These are phyloP conservation scores for Brachyptera risi DNA, from an alignment of 2,888 invertebrate species.

Conservation along the genomic window DNA sequence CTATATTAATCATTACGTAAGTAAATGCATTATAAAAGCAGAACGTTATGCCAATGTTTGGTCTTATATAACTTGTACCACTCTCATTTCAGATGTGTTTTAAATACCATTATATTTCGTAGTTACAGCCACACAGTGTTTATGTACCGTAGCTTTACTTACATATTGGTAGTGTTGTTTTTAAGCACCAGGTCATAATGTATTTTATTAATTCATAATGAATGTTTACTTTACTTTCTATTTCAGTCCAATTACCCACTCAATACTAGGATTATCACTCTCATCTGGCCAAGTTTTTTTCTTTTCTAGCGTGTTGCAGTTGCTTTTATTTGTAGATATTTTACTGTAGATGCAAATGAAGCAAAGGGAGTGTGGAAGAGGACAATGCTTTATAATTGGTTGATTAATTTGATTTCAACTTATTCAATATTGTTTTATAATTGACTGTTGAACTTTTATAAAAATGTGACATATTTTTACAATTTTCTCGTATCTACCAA, in stretches of 20 bases:
- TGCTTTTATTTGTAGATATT: slow-evolving; percentile 28
- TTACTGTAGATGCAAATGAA: slow-evolving; percentile 27
- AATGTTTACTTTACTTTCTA: slow-evolving; percentile 8
- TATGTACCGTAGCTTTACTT: not conserved
- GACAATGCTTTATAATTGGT: not conserved
- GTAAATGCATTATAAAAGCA: no score
- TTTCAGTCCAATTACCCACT: slow-evolving; percentile 25
- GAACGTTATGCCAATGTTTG: no score
- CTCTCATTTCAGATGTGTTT: slow-evolving; percentile 5
- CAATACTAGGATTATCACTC: slow-evolving; percentile 12
- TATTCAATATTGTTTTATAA: not conserved
- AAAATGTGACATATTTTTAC: no score
- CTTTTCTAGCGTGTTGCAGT: slow-evolving; percentile 28
- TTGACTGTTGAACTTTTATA: not conserved
- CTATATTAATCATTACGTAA: no score
- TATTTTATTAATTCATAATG: not conserved
- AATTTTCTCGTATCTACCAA: no score
- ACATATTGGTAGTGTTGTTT: slow-evolving; percentile 8
- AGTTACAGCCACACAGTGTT: no score
- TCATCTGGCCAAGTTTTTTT: slow-evolving; percentile 23
- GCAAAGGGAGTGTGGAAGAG: slow-evolving; percentile 6
- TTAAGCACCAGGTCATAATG: slow-evolving; percentile 14
- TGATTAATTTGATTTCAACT: not conserved
- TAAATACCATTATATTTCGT: slow-evolving; percentile 6
- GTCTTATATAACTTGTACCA: slow-evolving; percentile 4